Evolutionary conservation across 2,797 vertebrate species (phyloP).

Genomic region (Aplochiton taeniatus): DNA sequence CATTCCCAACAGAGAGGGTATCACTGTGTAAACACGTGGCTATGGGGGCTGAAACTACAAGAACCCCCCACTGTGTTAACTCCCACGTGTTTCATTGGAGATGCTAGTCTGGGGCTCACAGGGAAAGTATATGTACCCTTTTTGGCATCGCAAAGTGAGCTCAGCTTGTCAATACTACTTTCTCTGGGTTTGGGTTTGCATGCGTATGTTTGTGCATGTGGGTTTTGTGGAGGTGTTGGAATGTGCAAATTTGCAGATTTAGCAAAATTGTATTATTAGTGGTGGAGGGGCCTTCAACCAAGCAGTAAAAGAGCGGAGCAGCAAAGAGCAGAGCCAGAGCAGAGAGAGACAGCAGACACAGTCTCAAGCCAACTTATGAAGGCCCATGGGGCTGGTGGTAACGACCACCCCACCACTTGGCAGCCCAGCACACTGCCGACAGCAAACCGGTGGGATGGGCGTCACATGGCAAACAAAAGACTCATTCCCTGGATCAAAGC

Average conservation of each 20-base stretch:
- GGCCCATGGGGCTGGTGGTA: no score
- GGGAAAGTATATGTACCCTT: slow-evolving; percentile 49
- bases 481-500: no score
- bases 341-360: no score
- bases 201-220: slow-evolving; percentile 3
- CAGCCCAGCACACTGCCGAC: no score
- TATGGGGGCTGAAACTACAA: slow-evolving; percentile 54
- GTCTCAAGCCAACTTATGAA: no score
- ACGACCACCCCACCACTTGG: no score
- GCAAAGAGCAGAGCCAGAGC: no score
- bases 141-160: slow-evolving; percentile 47
- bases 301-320: no score
- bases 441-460: no score
- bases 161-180: slow-evolving; percentile 29
- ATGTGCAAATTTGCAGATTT: slow-evolving; percentile 1
- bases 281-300: no score
- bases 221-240: slow-evolving; percentile 17
- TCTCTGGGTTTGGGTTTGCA: background rate
- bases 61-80: slow-evolving; percentile 47
- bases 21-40: slow-evolving; percentile 53
- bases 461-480: no score
- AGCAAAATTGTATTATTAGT: no score
- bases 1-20: slow-evolving; percentile 48
- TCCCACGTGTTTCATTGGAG: slow-evolving; percentile 60
- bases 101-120: slow-evolving; percentile 61